phyloP scores from a whole-genome alignment of 2,113 vertebrate genomes.

The Larimichthys crocea region DNA sequence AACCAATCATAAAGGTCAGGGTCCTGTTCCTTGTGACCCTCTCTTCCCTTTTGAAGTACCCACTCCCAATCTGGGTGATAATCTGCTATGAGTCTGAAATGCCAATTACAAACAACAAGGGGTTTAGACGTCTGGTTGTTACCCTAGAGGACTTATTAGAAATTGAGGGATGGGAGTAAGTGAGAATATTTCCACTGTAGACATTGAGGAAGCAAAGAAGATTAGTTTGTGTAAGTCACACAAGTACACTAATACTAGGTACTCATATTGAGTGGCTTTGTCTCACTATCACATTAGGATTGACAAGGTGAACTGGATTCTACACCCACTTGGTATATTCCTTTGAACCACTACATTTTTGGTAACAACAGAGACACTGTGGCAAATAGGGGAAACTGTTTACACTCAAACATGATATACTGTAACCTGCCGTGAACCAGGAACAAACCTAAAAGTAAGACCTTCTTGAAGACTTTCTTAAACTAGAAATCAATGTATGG shows the following conservation, averaged over 20 bases:
- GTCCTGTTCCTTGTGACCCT: slow-evolving; percentile 75
- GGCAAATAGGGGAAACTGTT: slow-evolving; percentile 55
- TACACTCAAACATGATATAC: slow-evolving; percentile 50
- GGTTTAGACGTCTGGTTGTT: slow-evolving; percentile 65
- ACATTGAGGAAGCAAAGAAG: slow-evolving; percentile 42
- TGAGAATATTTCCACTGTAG: slow-evolving; percentile 53
- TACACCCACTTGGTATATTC: neutral
- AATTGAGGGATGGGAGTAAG: slow-evolving; percentile 29
- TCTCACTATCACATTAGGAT: neutral
- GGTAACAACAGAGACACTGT: neutral
- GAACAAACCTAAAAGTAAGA: slow-evolving; percentile 25
- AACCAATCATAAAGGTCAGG: slow-evolving; percentile 82
- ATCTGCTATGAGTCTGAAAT: slow-evolving; percentile 80
- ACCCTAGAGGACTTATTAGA: slow-evolving; percentile 61
- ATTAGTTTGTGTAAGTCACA: slow-evolving; percentile 35
- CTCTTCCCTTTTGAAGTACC: slow-evolving; percentile 74
- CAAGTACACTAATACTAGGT: neutral
- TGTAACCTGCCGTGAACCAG: slow-evolving; percentile 16
- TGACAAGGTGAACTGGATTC: neutral
- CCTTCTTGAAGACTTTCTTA: neutral
- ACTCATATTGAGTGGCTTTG: neutral
- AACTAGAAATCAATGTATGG: slow-evolving; percentile 10
- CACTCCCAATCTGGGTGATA: slow-evolving; percentile 75
- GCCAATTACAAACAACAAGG: slow-evolving; percentile 78
- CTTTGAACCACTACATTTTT: neutral